Evolutionary conservation across 2,113 vertebrate species (phyloP).

Genomic region (Halichoeres trimaculatus): DNA sequence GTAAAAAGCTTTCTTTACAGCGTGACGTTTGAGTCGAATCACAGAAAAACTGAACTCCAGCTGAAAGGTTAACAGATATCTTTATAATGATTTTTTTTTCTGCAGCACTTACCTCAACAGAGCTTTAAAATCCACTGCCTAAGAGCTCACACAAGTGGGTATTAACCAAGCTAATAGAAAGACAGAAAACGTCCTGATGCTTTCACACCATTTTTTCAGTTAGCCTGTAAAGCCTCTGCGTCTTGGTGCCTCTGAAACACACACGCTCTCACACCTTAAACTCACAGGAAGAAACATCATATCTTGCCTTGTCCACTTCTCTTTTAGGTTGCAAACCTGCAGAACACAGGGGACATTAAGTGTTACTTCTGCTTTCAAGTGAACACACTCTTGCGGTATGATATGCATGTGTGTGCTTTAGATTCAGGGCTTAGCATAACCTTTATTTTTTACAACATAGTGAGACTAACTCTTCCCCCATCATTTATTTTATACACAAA

Average conservation of each 20-base stretch:
- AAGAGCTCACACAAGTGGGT: background rate
- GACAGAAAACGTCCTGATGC: background rate
- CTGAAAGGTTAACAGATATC: background rate
- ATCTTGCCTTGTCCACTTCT: constrained; percentile 57
- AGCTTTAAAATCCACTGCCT: background rate
- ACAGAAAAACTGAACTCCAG: background rate
- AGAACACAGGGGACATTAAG: constrained; percentile 1
- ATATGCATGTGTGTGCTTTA: background rate
- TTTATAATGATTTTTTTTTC: background rate
- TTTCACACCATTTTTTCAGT: constrained; percentile 1
- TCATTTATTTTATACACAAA: background rate
- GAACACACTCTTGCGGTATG: background rate
- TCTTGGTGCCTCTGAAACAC: background rate
- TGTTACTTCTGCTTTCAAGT: constrained; percentile 69
- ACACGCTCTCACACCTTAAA: background rate
- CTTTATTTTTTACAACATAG: background rate
- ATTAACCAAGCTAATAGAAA: background rate
- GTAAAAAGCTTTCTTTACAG: background rate
- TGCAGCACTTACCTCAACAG: background rate
- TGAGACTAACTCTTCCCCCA: background rate
- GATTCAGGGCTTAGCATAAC: background rate
- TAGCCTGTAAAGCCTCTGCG: background rate
- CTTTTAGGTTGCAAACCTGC: constrained; percentile 36
- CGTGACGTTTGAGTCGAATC: background rate
- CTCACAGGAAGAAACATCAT: constrained; percentile 21